Evolutionary conservation across 2,888 invertebrate species (phyloP), one percentile per base, ranked within the genome.

Genomic region (Clostera curtula): DNA sequence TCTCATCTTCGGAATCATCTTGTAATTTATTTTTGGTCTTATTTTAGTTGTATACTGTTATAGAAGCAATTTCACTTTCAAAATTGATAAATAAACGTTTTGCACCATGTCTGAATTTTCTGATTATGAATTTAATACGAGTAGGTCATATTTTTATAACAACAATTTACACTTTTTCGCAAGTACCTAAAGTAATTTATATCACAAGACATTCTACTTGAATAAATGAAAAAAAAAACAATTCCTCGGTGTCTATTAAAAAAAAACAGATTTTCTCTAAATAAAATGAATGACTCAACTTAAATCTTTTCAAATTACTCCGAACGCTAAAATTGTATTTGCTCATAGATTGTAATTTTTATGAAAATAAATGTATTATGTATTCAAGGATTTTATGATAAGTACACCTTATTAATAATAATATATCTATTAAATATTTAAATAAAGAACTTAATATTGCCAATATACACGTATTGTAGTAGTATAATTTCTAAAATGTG

Each of bases 401-500:
- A 41, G 39, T 45, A 49, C 40, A 44, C 41, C 42, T 40, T 43
- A 40, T 40, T 40, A 34, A n/a, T n/a, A 42, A 45, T 39, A 32
- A 47, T 51, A 48, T 37, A 53, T 29, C 41, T 52, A 54, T 55
- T 52, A 49, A 57, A 59, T 62, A 51, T 56, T 54, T 58, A 51
- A 46, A n/a, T n/a, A n/a, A 43, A 24, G 31, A 46, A 43, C 41
- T 22, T 30, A 36, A 51, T 58, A 55, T 51, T 56, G 57, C 58
- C 58, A 61, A 60, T 62, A 60, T 64, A 65, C 56, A 61, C 49
- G 49, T 56, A 61, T 49, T 52, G 60, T 67, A 66, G 65, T 61
- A 58, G 53, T 48, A 62, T 47, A 56, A 64, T 68, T 68, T 68
- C 53, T 47, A 59, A 53, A 64, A 62, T 67, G 56, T 69, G 68